Base-by-base conservation (phyloP, 2,797 vertebrate genomes). In the Peromyscus melanophrys region DNA sequence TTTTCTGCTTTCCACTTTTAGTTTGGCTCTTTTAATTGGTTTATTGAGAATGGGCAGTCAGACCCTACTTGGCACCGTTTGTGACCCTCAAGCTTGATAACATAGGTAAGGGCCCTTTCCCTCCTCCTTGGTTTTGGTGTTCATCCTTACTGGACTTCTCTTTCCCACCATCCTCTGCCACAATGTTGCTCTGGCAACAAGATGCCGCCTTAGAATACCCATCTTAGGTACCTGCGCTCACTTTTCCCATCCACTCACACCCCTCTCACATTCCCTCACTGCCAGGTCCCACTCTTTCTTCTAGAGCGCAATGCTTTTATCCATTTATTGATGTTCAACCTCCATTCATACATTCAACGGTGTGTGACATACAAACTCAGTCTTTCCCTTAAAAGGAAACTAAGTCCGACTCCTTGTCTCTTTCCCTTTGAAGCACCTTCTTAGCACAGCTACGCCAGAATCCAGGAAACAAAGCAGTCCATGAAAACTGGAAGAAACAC, bases 331-430 rank as follows among this genome's bases (percentile, higher is more conserved):
- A 75, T 52, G n/a, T 84, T 61, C 49, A 76, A 49, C 78, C 65
- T 89, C 40, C 43, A 31, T 49, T 16, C 25, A 61, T 17, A 94
- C 81, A 90, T 87, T 96, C 76, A 84, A 90, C 63, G 31, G 78
- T 40, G 40, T 19, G 78, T 88, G 31, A 76, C 49, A 76, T 63
- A 80, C 2, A 27, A 29, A 87, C 43, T 89, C 91, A 91, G 67
- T 59, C 71, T 31, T 76, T 89, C 92, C 43, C 65, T 59, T 85
- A 92, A 69, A 55, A 84, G 65, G 57, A 88, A 86, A 86, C 55
- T 37, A 83, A 92, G 73, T 46, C 40, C 16, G 55, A 55, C n/a
- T 78, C 40, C 34, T 63, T 23, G 55, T 10, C 16, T 59, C 63
- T 69, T 77, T 57, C 40, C 59, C 80, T 77, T 43, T 7, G 73